Percentiles rank a stretch among this genome's conserved stretches.
phyloP scores from a whole-genome alignment of 1,140 invertebrate species.

The Cataglyphis hispanica region DNA sequence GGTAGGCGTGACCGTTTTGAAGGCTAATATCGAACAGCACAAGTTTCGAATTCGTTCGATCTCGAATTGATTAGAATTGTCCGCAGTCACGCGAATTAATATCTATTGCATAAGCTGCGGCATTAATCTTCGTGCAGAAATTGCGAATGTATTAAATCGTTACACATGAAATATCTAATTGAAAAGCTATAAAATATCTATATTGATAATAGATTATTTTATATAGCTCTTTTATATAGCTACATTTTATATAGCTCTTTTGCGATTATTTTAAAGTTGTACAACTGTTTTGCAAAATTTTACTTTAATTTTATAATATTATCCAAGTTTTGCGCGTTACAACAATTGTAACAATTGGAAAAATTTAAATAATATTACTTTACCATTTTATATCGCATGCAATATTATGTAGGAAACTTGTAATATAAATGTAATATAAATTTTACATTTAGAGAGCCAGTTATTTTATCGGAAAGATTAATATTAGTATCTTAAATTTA shows the following conservation, averaged over 20 bases:
- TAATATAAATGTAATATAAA: no score
- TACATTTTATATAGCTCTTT: not conserved
- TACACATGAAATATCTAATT: not conserved
- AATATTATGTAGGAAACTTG: not conserved
- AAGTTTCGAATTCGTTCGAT: slow-evolving; percentile 34
- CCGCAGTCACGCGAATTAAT: slow-evolving; percentile 14
- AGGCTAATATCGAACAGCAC: not conserved
- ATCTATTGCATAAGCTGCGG: slow-evolving; percentile 11
- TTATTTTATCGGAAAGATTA: not conserved
- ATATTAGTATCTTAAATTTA: not conserved
- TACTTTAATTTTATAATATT: not conserved
- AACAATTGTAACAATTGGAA: slow-evolving; percentile 14
- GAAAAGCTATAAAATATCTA: not conserved
- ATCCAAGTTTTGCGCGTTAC: not conserved
- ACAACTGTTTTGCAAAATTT: slow-evolving; percentile 13
- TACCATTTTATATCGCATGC: not conserved
- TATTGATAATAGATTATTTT: not conserved
- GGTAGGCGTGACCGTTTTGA: not conserved
- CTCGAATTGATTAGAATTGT: slow-evolving; percentile 62
- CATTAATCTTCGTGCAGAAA: slow-evolving; percentile 18
- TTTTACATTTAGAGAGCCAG: not conserved
- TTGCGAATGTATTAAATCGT: not conserved
- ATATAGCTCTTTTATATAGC: no score
- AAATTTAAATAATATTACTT: not conserved
- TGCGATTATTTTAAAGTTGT: not conserved